A percentile compares a stretch with the other conserved stretches of the same genome.
phyloP scores from a whole-genome alignment of 2,797 vertebrate species.

The Poeciliopsis infans region DNA sequence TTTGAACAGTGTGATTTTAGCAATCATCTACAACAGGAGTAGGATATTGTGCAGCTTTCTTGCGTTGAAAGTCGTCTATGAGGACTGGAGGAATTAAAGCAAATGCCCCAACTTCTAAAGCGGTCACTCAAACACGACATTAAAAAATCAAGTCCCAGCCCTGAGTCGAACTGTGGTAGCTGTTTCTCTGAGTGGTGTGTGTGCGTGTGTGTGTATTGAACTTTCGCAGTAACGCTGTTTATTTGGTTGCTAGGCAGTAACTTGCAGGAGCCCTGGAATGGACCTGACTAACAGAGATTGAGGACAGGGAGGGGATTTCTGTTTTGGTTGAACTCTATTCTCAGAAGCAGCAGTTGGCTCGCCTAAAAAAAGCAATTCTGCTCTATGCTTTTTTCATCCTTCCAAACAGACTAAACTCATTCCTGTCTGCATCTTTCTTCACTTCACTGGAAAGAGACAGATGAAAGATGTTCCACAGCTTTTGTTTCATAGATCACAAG shows the following conservation, averaged over 20 bases:
- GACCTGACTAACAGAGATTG: slow-evolving; percentile 26
- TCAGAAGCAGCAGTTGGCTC: slow-evolving; percentile 20
- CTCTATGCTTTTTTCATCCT: not conserved
- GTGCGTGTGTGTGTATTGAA: slow-evolving; percentile 3
- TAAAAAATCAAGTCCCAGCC: slow-evolving; percentile 2
- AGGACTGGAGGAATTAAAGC: not conserved
- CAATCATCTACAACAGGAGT: not conserved
- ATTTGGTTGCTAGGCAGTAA: slow-evolving; percentile 67
- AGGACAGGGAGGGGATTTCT: slow-evolving; percentile 18
- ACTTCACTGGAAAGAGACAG: not conserved
- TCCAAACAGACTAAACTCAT: not conserved
- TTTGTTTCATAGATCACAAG: not conserved
- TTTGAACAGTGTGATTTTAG: not conserved
- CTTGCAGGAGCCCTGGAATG: slow-evolving; percentile 58
- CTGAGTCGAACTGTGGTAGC: slow-evolving; percentile 7
- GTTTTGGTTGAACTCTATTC: slow-evolving; percentile 33
- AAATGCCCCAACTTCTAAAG: not conserved
- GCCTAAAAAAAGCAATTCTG: not conserved
- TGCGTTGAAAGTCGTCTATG: not conserved
- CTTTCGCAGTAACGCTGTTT: slow-evolving; percentile 59
- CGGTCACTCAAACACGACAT: not conserved
- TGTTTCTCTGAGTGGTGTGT: slow-evolving; percentile 18
- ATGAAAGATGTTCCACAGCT: not conserved
- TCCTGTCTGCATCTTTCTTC: not conserved
- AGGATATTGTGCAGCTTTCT: not conserved